These are phyloP conservation scores for Mus musculus DNA, from an alignment of 2,113 vertebrate genomes.

Conservation along the genomic window DNA sequence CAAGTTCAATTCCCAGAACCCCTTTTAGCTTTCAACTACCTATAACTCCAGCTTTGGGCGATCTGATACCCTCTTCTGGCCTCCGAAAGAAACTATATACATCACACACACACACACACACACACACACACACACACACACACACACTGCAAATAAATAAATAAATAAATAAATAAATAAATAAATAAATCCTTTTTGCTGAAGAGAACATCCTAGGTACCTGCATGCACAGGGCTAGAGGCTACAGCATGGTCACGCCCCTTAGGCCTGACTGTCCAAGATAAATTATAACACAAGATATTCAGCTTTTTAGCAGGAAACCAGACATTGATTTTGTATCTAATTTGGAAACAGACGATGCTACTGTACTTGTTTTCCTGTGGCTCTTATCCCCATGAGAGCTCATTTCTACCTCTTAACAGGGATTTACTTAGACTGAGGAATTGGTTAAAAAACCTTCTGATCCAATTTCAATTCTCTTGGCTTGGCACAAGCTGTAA, in stretches of 20 bases:
- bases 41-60: not conserved
- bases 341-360: slow-evolving; percentile 66
- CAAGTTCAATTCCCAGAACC: not conserved
- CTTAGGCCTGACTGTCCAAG: not conserved
- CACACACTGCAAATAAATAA: not conserved
- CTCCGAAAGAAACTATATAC: not conserved
- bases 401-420: slow-evolving; percentile 73
- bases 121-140: not conserved
- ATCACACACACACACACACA: not conserved
- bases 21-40: not conserved
- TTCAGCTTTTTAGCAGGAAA: slow-evolving; percentile 35
- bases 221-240: not conserved
- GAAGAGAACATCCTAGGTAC: not conserved
- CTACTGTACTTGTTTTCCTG: slow-evolving; percentile 67
- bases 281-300: slow-evolving; percentile 28
- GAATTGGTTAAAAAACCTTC: slow-evolving; percentile 72
- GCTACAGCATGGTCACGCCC: not conserved
- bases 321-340: slow-evolving; percentile 68
- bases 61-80: not conserved
- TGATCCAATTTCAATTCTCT: slow-evolving; percentile 70
- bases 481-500: slow-evolving; percentile 38
- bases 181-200: not conserved
- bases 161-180: too few relatives aligned
- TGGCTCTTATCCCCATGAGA: slow-evolving; percentile 70
- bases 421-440: slow-evolving; percentile 71